Evolutionary conservation across 2,113 vertebrate genomes (phyloP).

Genomic region (Typhlomys cinereus): DNA sequence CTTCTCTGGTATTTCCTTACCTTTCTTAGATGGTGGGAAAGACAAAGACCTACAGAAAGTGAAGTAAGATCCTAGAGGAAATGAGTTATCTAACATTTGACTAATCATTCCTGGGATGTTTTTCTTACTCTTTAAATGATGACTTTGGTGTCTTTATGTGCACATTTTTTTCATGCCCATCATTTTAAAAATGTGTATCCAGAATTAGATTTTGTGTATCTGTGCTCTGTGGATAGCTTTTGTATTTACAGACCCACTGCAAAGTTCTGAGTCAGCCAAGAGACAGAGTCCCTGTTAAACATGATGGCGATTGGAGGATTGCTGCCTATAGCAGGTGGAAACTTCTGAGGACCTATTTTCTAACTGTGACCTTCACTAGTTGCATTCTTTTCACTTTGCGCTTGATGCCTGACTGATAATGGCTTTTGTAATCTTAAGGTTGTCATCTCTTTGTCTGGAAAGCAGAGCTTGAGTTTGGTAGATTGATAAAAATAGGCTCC

Average conservation of each 20-base stretch:
- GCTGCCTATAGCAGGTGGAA: conserved; percentile 39
- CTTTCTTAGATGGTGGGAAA: not conserved
- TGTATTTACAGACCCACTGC: not conserved
- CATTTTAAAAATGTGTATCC: not conserved
- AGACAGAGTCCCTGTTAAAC: conserved; percentile 21
- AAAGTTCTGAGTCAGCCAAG: not conserved
- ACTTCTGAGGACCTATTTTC: conserved; percentile 52
- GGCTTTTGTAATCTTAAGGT: conserved; percentile 46
- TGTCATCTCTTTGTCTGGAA: conserved; percentile 60
- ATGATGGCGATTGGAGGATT: conserved; percentile 35
- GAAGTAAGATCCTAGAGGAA: not conserved
- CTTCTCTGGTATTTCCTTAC: not conserved
- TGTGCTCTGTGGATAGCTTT: not conserved
- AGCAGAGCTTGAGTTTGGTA: conserved; percentile 30
- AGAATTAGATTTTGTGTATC: not conserved
- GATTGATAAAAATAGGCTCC: not conserved
- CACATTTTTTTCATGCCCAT: not conserved
- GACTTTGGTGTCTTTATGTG: not conserved
- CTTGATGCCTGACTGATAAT: conserved; percentile 45
- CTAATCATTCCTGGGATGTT: not conserved
- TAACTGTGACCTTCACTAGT: conserved; percentile 60
- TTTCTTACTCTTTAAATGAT: not conserved
- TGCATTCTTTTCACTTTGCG: conserved; percentile 57
- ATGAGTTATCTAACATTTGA: not conserved
- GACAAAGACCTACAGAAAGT: not conserved